Conservation (phyloP, 2,888 invertebrate species). For the Nemapogon koenigi region DNA sequence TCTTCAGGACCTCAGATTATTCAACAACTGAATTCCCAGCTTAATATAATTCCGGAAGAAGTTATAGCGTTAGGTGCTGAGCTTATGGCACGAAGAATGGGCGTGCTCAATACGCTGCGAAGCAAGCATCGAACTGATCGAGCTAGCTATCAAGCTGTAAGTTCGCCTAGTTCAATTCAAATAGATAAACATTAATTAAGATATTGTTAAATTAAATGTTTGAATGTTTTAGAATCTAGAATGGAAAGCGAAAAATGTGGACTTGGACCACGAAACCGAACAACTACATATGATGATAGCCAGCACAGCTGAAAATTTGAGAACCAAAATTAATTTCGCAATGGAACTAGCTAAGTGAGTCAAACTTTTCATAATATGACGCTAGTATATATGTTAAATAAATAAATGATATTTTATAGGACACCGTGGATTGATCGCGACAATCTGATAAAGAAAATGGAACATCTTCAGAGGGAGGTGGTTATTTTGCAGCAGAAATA, state of each 20-base stretch:
- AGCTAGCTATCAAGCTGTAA: slow-evolving; percentile 19
- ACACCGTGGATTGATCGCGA: slow-evolving; percentile 50
- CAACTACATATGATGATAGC: slow-evolving; percentile 35
- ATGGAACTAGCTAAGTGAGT: slow-evolving; percentile 41
- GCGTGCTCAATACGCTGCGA: slow-evolving; percentile 32
- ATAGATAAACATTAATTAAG: no score
- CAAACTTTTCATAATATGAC: background rate
- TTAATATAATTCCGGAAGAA: slow-evolving; percentile 40
- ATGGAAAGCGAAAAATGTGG: slow-evolving; percentile 39
- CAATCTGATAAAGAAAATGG: slow-evolving; percentile 33
- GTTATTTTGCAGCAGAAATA: slow-evolving; percentile 33
- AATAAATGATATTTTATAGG: slow-evolving; percentile 21
- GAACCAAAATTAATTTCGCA: slow-evolving; percentile 35
- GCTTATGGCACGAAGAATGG: slow-evolving; percentile 41
- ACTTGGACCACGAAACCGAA: slow-evolving; percentile 44
- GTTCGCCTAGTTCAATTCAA: slow-evolving; percentile 6
- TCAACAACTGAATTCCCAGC: slow-evolving; percentile 32
- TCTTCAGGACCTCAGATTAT: slow-evolving; percentile 34
- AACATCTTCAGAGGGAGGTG: slow-evolving; percentile 40
- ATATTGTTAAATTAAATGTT: no score
- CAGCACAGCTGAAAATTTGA: slow-evolving; percentile 36
- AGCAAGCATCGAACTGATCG: slow-evolving; percentile 34
- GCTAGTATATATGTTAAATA: background rate
- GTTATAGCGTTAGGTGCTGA: slow-evolving; percentile 33
- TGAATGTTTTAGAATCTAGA: slow-evolving; percentile 38